Base-by-base conservation (phyloP, 1,140 invertebrate genomes). In the Heliothis virescens region DNA sequence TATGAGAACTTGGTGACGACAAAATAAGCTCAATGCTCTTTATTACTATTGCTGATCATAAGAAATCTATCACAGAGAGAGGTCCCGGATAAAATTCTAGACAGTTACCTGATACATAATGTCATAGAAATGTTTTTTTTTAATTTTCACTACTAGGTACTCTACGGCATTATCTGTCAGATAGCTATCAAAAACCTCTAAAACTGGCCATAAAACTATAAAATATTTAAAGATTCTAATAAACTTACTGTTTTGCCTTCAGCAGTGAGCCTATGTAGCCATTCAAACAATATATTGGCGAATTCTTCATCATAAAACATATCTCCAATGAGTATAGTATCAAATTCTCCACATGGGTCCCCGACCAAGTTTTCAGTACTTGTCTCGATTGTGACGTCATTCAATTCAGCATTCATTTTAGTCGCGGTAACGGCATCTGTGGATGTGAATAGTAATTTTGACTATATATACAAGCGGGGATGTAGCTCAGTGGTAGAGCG, bases 401-500 rank as follows among this genome's bases (percentile, higher is more conserved):
- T 96, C 15, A 96, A 57, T 57, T 90, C 80, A 5, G 95, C 94
- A 77, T 96, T 96, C 62, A 95, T 89, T 75, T 87, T 77, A 7
- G 91, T 90, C 55, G 95, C 95, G 29, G 90, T 62, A 15, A 93
- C 65, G 10, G 90, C 90, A 82, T 79, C 90, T 93, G 48, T 71
- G 83, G 69, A 87, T 88, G 0, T 47, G 80, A 80, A 63, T 1
- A 15, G 65, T 26, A 74, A 84, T 88, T 90, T 90, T 15, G 71
- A 59, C 13, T 0, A 0, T 0, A 3, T 84, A 29, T 83, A 85
- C 87, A 89, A 78, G 75, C 86, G 95, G 95, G 94, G 94, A 96
- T 95, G 95, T 95, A 95, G 95, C 94, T 95, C 95, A 96, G 95
- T 96, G 97, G 97, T 98, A 98, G 97, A 97, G 97, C 97, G 97